phyloP scores from a whole-genome alignment of 1,140 invertebrate species.

The Pogonomyrmex californicus region DNA sequence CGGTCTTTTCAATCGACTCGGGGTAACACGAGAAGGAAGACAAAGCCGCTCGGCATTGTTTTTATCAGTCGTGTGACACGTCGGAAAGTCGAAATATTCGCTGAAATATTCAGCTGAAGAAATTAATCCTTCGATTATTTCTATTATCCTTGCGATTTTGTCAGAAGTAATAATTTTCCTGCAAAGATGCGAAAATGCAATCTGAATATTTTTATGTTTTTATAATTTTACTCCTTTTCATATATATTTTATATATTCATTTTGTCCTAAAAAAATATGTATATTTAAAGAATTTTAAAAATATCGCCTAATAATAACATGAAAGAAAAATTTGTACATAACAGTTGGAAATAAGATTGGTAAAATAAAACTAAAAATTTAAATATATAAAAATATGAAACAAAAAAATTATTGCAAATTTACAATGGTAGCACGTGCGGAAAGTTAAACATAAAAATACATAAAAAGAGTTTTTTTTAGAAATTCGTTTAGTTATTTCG shows the following conservation, averaged over 20 bases:
- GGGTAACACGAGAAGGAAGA: constrained; percentile 11
- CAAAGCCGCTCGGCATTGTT: constrained; percentile 31
- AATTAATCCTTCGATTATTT: background rate
- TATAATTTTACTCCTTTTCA: background rate
- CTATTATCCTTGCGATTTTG: background rate
- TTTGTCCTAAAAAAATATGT: background rate
- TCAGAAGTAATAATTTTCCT: background rate
- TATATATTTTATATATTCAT: constrained; percentile 6
- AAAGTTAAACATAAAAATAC: too few species aligned
- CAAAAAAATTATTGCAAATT: too few species aligned
- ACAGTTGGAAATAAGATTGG: too few species aligned
- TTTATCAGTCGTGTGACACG: constrained; percentile 34
- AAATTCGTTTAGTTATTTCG: too few species aligned
- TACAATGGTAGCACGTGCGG: too few species aligned
- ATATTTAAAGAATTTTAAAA: background rate
- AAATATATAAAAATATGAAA: too few species aligned
- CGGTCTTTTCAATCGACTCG: constrained; percentile 49
- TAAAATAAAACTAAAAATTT: background rate
- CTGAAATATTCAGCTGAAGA: background rate
- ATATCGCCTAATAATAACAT: background rate
- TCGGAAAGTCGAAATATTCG: constrained; percentile 21
- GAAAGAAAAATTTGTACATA: too few species aligned
- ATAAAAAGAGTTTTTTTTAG: too few species aligned
- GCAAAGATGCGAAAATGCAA: too few species aligned
- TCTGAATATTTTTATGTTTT: background rate